Base-by-base conservation (phyloP, 1,140 invertebrate species). In the Micrasema longulum region DNA sequence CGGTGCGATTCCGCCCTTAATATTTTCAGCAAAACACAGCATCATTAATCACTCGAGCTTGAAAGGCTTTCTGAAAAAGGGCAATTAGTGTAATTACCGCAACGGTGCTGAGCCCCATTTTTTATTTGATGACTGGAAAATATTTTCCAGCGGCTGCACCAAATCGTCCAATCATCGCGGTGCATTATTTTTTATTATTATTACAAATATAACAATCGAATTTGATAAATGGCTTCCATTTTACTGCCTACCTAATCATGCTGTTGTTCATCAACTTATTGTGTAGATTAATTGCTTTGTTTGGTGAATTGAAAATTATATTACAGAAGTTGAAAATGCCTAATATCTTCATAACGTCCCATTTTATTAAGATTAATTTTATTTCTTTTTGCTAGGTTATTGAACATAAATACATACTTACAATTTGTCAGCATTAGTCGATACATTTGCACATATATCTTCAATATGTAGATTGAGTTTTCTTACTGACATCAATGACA, bases 21-120 rank as follows among this genome's bases (percentile, higher is more conserved):
- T 68, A 53, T 68, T 68, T 68, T 26, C 50, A 68, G 65, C 38
- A 68, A 68, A 68, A 68, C 50, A 68, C 52, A 43, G 52, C 20
- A 31, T 63, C 68, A 74, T 74, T 74, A 74, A 74, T 74, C 73
- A 74, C 68, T 36, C 14, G 22, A 11, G 43, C 38, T 53, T 62
- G 55, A 67, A 66, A 53, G 36, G 18, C 41, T 38, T 64, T 5
- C 62, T 74, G 73, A 74, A 74, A 74, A 74, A 74, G 73, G 73
- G 73, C 73, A 74, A 74, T 74, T 74, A 74, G 73, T 57, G 68
- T 71, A 74, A 74, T 74, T 74, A 74, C 73, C 63, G 73, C 45
- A 53, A n/a, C 38, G 35, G 57, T 20, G 69, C 26, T 31, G 26
- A 31, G 7, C 26, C 71, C 22, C 45, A 20, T 68, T 62, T 73